Evolutionary conservation across 2,113 vertebrate species (phyloP).

Genomic region (Cyphomyrus discorhynchus): DNA sequence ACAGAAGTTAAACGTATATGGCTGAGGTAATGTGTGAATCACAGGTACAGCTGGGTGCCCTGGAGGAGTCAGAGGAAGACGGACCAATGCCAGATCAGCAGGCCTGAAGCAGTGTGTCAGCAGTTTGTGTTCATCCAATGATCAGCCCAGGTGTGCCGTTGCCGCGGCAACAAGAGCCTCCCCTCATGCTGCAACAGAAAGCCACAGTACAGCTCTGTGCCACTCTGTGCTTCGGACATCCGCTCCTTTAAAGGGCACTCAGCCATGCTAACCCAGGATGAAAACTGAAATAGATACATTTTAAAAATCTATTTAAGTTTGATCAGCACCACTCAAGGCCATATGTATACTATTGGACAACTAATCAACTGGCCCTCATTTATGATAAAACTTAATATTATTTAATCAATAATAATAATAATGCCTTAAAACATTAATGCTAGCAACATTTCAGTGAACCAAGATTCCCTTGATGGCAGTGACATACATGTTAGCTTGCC

Average conservation of each 20-base stretch:
- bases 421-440: not conserved
- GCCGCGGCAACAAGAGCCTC: constrained; percentile 68
- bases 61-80: not conserved
- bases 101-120: constrained; percentile 42
- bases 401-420: not conserved
- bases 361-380: not conserved
- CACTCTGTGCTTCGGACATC: constrained; percentile 61
- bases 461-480: not conserved
- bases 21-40: not conserved
- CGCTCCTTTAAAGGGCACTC: not conserved
- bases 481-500: not conserved
- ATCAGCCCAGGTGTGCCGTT: constrained; percentile 62
- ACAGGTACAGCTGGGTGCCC: not conserved
- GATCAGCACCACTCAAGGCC: not conserved
- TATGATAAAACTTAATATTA: not conserved
- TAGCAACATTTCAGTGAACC: not conserved
- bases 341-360: not conserved
- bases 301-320: not conserved
- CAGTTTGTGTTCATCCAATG: constrained; percentile 44
- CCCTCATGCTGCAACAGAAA: constrained; percentile 61
- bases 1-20: not conserved
- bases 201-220: constrained; percentile 61
- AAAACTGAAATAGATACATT: not conserved
- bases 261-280: not conserved
- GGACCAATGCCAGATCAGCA: not conserved